Conservation (phyloP, 1,140 invertebrate genomes). For the Drosophila erecta region DNA sequence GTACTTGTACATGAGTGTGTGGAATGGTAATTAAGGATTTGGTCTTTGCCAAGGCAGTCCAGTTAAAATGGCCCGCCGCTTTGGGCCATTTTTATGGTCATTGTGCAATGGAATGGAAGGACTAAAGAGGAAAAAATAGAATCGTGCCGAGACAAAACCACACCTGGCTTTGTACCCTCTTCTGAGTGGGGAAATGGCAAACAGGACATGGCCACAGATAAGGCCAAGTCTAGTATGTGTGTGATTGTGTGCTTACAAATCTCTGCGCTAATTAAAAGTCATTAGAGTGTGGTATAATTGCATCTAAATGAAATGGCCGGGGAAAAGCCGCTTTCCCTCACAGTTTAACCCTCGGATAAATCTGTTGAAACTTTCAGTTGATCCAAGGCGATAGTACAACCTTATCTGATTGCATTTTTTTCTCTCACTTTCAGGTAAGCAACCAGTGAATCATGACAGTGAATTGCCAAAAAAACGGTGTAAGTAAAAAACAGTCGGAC, state of each 20-base stretch:
- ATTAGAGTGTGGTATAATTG: conserved; percentile 74
- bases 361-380: conserved; percentile 23
- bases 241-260: conserved; percentile 65
- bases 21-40: conserved; percentile 71
- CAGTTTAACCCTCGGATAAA: conserved; percentile 13
- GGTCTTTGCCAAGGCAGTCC: conserved; percentile 41
- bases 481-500: conserved; percentile 4
- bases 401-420: conserved; percentile 27
- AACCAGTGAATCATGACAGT: conserved; percentile 3
- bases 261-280: conserved; percentile 79
- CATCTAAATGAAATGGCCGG: conserved; percentile 43
- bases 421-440: conserved; percentile 57
- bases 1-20: conserved; percentile 20
- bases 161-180: conserved; percentile 19
- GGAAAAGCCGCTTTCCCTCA: neutral
- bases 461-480: conserved; percentile 1
- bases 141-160: conserved; percentile 35
- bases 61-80: conserved; percentile 62
- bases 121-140: conserved; percentile 6
- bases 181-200: neutral
- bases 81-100: conserved; percentile 72
- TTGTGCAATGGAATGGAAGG: conserved; percentile 64
- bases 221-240: conserved; percentile 32
- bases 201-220: conserved; percentile 56
- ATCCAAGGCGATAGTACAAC: conserved; percentile 13